Evolutionary conservation across 2,113 vertebrate genomes (phyloP), one percentile per base, ranked within the genome.

Genomic region (Ellobius talpinus): DNA sequence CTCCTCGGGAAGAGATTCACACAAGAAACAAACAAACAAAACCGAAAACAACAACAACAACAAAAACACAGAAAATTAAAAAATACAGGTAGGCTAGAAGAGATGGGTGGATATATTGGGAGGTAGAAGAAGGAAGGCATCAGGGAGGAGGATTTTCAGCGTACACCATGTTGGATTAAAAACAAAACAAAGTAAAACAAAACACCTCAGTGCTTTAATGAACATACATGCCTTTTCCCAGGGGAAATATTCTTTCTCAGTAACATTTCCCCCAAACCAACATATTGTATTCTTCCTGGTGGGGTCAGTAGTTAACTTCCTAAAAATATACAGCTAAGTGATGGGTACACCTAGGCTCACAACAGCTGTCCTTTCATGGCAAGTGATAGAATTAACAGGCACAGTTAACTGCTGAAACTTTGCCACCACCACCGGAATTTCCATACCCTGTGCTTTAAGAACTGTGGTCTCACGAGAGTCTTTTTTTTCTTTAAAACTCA

Each of bases 321-420:
- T 77, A 96, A 92, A 98, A 98, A 97, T 96, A 97, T 95, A 95
- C 89, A 84, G 97, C 93, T 65, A 89, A 96, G 79, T 96, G 96
- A 96, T 98, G 96, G 96, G 96, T 96, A 97, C 91, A 77, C 95
- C 42, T 97, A 96, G 97, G 97, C 98, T 98, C 97, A 98, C 36
- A 98, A 97, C 98, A 97, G 98, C 97, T 97, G 97, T 92, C 97
- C 97, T 98, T 98, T 97, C 96, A 97, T 97, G 98, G 97, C 97
- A 98, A 98, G 98, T 98, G 97, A 98, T 98, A 98, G 98, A 98
- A 98, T 98, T 98, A 98, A 97, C 97, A 95, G 98, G 97, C 97
- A 97, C 97, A 93, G 97, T 98, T 97, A 98, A 98, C 97, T 95
- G 96, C 92, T 96, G 98, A 98, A 98, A 98, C 98, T 98, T 98